These are phyloP conservation scores for Pachyrhynchus sulphureomaculatus DNA, from an alignment of 1,140 invertebrate genomes.

Conservation along the genomic window DNA sequence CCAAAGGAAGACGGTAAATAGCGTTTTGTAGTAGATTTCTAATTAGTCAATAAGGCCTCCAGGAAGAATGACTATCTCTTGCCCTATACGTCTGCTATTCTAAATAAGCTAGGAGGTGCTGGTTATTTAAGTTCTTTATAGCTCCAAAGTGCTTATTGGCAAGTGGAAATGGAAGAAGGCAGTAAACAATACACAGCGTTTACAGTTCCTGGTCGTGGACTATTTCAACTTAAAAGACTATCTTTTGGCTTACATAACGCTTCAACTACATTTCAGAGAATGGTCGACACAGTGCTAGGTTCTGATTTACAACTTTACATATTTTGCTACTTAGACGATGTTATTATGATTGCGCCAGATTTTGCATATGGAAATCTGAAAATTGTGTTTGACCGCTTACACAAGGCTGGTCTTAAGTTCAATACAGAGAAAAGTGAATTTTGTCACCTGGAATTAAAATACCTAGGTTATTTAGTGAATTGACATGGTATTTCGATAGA, in stretches of 20 bases:
- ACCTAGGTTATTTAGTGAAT: constrained; percentile 45
- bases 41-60: constrained; percentile 39
- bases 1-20: constrained; percentile 35
- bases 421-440: constrained; percentile 27
- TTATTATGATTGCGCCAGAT: not conserved
- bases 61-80: constrained; percentile 43
- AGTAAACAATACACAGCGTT: constrained; percentile 52
- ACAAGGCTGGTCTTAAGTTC: constrained; percentile 8
- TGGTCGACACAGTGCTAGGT: constrained; percentile 27
- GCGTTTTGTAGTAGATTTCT: constrained; percentile 42
- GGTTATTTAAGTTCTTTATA: constrained; percentile 41
- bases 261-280: constrained; percentile 48
- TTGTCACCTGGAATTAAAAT: constrained; percentile 32
- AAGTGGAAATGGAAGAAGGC: constrained; percentile 44
- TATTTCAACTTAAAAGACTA: constrained; percentile 38
- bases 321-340: constrained; percentile 38
- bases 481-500: constrained; percentile 15
- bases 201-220: constrained; percentile 37
- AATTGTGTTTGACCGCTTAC: constrained; percentile 12
- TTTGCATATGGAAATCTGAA: constrained; percentile 9
- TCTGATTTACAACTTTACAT: constrained; percentile 30
- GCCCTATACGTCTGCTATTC: constrained; percentile 41
- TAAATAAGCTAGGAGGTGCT: constrained; percentile 41
- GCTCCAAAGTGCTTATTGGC: constrained; percentile 47
- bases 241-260: constrained; percentile 45